Evolutionary conservation across 2,113 vertebrate species (phyloP).

Genomic region (Progne subis): DNA sequence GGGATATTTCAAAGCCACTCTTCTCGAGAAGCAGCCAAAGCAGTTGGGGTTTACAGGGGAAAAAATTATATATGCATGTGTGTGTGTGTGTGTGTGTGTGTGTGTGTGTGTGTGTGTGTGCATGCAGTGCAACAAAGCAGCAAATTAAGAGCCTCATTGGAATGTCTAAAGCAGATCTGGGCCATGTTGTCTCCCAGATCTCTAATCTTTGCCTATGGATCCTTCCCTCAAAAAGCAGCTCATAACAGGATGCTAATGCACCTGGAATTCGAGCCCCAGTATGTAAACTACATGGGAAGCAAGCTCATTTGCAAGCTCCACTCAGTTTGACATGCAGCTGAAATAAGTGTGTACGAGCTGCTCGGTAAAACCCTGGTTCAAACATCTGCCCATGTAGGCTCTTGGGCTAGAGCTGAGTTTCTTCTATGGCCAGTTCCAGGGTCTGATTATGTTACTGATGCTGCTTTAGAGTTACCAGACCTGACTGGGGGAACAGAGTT

Average conservation of each 20-base stretch:
- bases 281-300: neutral
- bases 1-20: neutral
- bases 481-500: neutral
- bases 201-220: conserved; percentile 24
- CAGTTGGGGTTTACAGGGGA: neutral
- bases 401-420: neutral
- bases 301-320: neutral
- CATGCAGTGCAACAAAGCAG: neutral
- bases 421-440: neutral
- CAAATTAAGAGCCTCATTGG: neutral
- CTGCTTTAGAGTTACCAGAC: neutral
- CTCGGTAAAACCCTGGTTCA: neutral
- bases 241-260: neutral
- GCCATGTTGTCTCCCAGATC: neutral
- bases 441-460: neutral
- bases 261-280: conserved; percentile 26
- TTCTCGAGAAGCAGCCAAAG: neutral
- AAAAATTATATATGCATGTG: rapidly evolving
- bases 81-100: neutral
- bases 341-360: neutral
- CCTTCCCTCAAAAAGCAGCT: neutral
- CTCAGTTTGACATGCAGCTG: neutral
- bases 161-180: neutral
- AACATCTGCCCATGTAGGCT: rapidly evolving
- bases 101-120: neutral